Evolutionary conservation across 37 sponge, comb jelly and placozoan genomes (phyloP), one percentile per base, ranked within the genome.

Genomic region (Mnemiopsis leidyi): DNA sequence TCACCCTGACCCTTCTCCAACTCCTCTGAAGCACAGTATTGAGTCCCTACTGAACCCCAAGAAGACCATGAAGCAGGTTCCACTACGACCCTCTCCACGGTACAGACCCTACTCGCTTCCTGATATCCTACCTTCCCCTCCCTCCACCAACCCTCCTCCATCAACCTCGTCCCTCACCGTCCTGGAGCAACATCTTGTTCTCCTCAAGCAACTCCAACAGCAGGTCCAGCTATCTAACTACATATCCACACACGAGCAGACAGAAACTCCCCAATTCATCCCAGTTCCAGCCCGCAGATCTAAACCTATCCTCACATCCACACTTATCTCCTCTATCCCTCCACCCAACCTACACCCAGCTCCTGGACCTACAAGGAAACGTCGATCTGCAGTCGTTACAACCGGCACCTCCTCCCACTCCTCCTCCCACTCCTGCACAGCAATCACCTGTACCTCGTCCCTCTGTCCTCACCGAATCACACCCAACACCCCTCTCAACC

Each of bases 1-100:
- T n/a, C n/a, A n/a, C n/a, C n/a, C n/a, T n/a, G n/a, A n/a, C n/a
- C n/a, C n/a, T n/a, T n/a, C n/a, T n/a, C n/a, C n/a, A n/a, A n/a
- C n/a, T n/a, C 61, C 61, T 71, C 73, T 71, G n/a, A 71, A 71
- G 73, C 73, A 71, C 73, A 71, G 73, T 35, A 82, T 82, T 9
- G 35, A 32, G 23, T 82, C 82, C 82, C 35, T 82, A 34, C 82
- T 82, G 82, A 7, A 3, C 82, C 30, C 75, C 20, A 5, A 71
- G 21, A 36, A 35, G 35, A 28, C 20, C 76, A 23, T 25, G 25
- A 36, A 36, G 37, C 35, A 30, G 82, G 32, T 7, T 5, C 38
- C 37, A n/a, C 3, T 18, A 13, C 38, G 38, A 5, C 82, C 38
- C 82, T 82, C 82, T 30, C 36, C 38, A 7, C 35, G 35, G 5